Conservation (phyloP, 2,888 invertebrate species). For the Eremobia ochroleuca region DNA sequence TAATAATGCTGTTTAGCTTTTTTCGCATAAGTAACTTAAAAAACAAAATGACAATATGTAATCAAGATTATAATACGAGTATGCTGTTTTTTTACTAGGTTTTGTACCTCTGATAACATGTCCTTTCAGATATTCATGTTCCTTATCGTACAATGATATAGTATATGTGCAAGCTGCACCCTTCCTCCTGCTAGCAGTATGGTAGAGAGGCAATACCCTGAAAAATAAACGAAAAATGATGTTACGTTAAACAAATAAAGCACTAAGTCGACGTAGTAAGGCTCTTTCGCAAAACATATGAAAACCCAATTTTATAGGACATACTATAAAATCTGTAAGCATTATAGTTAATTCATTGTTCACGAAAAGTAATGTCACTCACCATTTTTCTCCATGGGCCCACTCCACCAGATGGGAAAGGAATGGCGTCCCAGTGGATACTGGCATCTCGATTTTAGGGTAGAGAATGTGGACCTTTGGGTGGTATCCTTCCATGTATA, state of each 20-base stretch:
- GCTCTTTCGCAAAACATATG: neutral
- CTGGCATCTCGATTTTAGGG: constrained; percentile 94
- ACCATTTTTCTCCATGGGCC: constrained; percentile 95
- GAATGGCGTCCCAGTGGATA: constrained; percentile 95
- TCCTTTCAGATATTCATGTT: constrained; percentile 48
- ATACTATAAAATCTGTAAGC: neutral
- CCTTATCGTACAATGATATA: constrained; percentile 56
- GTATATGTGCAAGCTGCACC: constrained; percentile 72
- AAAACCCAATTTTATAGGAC: neutral
- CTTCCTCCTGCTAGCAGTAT: constrained; percentile 65
- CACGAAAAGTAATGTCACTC: constrained; percentile 40
- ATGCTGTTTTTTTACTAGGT: neutral
- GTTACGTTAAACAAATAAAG: neutral
- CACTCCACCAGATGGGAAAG: constrained; percentile 95
- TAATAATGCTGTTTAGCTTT: neutral
- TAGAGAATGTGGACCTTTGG: constrained; percentile 94
- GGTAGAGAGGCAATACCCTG: constrained; percentile 75
- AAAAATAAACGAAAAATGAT: constrained; percentile 33
- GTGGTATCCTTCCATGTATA: constrained; percentile 94
- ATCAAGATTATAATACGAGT: neutral
- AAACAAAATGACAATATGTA: neutral
- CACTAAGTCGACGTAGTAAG: neutral
- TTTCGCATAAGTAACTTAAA: neutral
- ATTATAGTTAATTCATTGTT: too few species aligned
- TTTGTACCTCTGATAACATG: constrained; percentile 51